Evolutionary conservation across 2,113 vertebrate genomes (phyloP), one percentile per base, ranked within the genome.

Genomic region (Chitala chitala): DNA sequence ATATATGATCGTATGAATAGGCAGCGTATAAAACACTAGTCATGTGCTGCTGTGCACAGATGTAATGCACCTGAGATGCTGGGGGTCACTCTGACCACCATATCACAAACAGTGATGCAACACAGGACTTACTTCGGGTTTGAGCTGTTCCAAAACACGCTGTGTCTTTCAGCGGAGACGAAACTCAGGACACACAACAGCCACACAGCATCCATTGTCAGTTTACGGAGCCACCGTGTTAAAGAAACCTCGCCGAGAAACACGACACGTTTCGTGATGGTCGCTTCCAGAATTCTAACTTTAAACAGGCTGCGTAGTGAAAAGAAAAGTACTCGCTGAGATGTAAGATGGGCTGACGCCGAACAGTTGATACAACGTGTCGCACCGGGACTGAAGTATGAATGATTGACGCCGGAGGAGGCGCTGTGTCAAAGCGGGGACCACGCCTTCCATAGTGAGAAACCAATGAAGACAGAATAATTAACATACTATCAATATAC

Each of bases 91-190:
- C 5, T 29, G 59, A 63, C 31, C 15, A 33, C 33, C 31, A 63
- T 8, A 63, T 36, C 36, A 63, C 40, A 24, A 24, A 46, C 3
- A 26, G n/a, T n/a, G n/a, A n/a, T n/a, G n/a, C n/a, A n/a, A n/a
- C n/a, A n/a, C n/a, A 36, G 76, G 3, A 81, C 76, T 91, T 87
- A 92, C 90, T 90, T 90, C 71, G 85, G 63, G 79, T 92, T 92
- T 0, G 87, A 88, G 82, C 87, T 85, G 81, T 92, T 92, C 90
- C 90, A 92, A 84, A 86, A 92, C 72, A 92, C 85, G 66, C 84
- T 88, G 86, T 91, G 90, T 8, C 90, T 84, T 80, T 90, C 89
- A 69, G 89, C 84, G 3, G 83, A 82, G 9, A 77, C 83, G 3
- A 85, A 53, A 83, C 78, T 85, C 80, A 78, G 78, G n/a, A 82